Percentiles rank a stretch among this genome's conserved stretches.
Conservation (phyloP, 2,888 invertebrate species). For the Leptinotarsa juncta region DNA sequence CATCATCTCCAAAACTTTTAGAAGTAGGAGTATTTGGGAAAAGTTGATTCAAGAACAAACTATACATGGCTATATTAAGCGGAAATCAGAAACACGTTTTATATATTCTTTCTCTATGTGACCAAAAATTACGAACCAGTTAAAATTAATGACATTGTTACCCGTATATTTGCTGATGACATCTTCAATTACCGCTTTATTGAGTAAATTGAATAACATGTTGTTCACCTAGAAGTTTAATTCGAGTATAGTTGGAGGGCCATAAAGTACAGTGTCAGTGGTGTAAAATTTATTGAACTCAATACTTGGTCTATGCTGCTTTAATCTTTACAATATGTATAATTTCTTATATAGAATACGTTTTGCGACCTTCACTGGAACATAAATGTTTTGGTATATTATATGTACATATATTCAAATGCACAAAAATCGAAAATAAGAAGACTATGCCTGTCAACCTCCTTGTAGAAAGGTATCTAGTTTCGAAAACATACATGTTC, state of each 20-base stretch:
- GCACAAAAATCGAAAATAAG: too few species aligned
- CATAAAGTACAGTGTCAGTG: not conserved
- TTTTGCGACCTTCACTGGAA: too few species aligned
- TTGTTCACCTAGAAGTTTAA: constrained; percentile 23
- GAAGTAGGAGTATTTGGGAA: not conserved
- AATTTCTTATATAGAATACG: too few species aligned
- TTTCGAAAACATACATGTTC: too few species aligned
- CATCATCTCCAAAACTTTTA: not conserved
- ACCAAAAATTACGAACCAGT: constrained; percentile 4
- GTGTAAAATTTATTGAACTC: not conserved
- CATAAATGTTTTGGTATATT: too few species aligned
- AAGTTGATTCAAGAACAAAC: constrained; percentile 2
- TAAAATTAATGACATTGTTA: constrained; percentile 28
- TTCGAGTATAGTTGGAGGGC: constrained; percentile 21
- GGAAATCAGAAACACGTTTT: not conserved
- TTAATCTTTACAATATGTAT: not conserved
- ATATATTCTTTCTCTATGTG: not conserved
- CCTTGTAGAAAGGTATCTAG: too few species aligned
- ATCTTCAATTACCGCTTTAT: constrained; percentile 30
- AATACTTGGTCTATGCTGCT: not conserved
- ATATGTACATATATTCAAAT: too few species aligned
- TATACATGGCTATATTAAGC: not conserved
- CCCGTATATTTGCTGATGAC: constrained; percentile 33
- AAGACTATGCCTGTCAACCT: too few species aligned
- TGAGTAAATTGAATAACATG: constrained; percentile 25